Base-by-base conservation (phyloP, 2,888 invertebrate species). In the Dendrolimus houi region DNA sequence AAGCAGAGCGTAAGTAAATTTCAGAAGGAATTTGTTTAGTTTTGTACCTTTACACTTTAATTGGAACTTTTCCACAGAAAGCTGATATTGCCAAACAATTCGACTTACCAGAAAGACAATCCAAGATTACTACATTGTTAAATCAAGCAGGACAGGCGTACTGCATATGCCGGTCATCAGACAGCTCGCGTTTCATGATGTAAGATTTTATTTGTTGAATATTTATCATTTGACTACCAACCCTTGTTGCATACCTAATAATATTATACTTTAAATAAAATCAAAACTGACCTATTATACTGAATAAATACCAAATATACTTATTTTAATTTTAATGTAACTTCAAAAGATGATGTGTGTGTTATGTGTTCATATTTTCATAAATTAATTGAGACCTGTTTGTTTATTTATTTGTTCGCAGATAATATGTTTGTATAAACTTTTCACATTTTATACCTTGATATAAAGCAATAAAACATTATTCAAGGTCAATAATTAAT, bases 171-270 rank as follows among this genome's bases (percentile, higher is more conserved):
- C 93, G 98, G 54, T 96, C 97, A 8, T 96, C 97, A 0, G 98
- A 99, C 77, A 97, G 97, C 66, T 96, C 96, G 1, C 92, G 98
- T 55, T 99, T 99, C 84, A 99, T 99, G 99, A 99, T 99, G 96
- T 96, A 85, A 92, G 93, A 85, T 58, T 40, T 17, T 52, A 14
- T 54, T 55, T 2, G 53, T 12, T 8, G 52, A 54, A 53, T 9
- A 55, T 41, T 41, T 55, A 55, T 1, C 41, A 7, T 2, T 17
- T 56, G 13, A 42, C 17, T 1, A 12, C 10, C 12, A 10, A 55
- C 17, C 14, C 41, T 52, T 52, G 7, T 53, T 53, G 10, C 7
- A n/a, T 14, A 53, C 10, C 3, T 13, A 53, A 29, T 13, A 13
- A 53, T 9, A n/a, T 12, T 53, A 9, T 29, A 29, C 29, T 29